A percentile compares a stretch with the other conserved stretches of the same genome.
Conservation (phyloP, 2,888 invertebrate genomes). For the Euclidia mi region DNA sequence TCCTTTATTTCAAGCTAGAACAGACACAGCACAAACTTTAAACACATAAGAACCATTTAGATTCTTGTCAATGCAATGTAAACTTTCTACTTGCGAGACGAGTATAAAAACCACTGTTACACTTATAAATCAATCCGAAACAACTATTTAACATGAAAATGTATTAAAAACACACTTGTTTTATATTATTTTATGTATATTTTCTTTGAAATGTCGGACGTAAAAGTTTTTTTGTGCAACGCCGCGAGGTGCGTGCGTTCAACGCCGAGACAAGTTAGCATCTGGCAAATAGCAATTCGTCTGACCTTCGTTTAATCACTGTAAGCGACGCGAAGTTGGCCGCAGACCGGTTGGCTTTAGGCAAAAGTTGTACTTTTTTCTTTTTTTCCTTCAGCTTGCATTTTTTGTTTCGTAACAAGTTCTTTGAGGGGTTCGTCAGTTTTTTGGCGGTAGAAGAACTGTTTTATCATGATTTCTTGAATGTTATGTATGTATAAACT, state of each 20-base stretch:
- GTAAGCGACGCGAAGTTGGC: conserved; percentile 80
- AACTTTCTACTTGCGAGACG: conserved; percentile 71
- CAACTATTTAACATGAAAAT: conserved; percentile 21
- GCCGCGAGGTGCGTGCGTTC: conserved; percentile 59
- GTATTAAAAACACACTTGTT: conserved; percentile 19
- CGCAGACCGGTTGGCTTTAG: conserved; percentile 82
- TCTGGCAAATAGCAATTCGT: conserved; percentile 69
- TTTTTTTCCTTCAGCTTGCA: conserved; percentile 65
- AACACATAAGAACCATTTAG: conserved; percentile 68
- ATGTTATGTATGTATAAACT: too few species aligned
- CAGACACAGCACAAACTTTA: conserved; percentile 73
- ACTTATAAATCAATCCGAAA: conserved; percentile 21
- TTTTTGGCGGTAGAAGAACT: conserved; percentile 5
- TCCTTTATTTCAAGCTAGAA: conserved; percentile 69
- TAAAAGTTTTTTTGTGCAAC: conserved; percentile 67
- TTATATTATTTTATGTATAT: conserved; percentile 57
- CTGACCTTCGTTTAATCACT: conserved; percentile 85
- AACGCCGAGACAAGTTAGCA: conserved; percentile 56
- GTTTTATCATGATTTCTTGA: too few species aligned
- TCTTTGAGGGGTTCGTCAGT: conserved; percentile 6
- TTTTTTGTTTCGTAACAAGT: conserved; percentile 38
- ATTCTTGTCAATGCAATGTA: conserved; percentile 71
- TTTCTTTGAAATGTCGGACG: conserved; percentile 60
- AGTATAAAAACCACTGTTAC: conserved; percentile 23
- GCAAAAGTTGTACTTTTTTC: conserved; percentile 80